Evolutionary conservation across 30 jellyfish, hydroid and myxozoan species (phyloP).

Genomic region (Hydra vulgaris): DNA sequence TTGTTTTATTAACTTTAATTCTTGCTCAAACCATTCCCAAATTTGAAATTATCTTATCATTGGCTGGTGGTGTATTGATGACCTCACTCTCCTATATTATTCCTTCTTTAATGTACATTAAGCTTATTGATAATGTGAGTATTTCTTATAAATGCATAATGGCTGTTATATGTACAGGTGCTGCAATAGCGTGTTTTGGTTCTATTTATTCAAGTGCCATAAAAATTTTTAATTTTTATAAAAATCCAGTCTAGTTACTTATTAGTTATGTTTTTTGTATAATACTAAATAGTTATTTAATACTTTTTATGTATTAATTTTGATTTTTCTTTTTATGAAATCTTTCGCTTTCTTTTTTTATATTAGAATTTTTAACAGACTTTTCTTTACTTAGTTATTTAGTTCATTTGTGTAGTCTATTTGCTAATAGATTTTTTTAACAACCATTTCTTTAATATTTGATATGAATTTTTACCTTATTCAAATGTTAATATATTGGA

Average conservation of each 20-base stretch:
- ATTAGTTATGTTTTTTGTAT: no score
- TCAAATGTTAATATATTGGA: no score
- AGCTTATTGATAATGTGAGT: not conserved
- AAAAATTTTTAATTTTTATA: not conserved
- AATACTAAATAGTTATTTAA: no score
- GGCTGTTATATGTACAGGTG: not conserved
- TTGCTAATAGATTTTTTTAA: no score
- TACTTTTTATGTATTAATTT: no score
- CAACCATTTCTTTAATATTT: no score
- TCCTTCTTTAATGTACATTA: not conserved
- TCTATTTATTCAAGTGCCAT: not conserved
- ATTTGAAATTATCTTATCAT: conserved; percentile 8
- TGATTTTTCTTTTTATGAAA: no score
- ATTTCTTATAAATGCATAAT: not conserved
- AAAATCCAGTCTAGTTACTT: not conserved
- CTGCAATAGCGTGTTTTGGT: not conserved
- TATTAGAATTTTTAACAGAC: no score
- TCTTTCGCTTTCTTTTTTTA: no score
- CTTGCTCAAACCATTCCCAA: conserved; percentile 25
- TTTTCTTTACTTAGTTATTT: no score
- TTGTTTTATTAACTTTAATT: conserved; percentile 7
- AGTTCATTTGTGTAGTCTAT: no score
- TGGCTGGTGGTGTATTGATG: conserved; percentile 12
- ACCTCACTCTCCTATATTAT: not conserved
- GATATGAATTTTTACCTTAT: no score